Evolutionary conservation across 2,797 vertebrate genomes (phyloP), one percentile per base, ranked within the genome.

Genomic region (Petrocephalus schoutedeni): DNA sequence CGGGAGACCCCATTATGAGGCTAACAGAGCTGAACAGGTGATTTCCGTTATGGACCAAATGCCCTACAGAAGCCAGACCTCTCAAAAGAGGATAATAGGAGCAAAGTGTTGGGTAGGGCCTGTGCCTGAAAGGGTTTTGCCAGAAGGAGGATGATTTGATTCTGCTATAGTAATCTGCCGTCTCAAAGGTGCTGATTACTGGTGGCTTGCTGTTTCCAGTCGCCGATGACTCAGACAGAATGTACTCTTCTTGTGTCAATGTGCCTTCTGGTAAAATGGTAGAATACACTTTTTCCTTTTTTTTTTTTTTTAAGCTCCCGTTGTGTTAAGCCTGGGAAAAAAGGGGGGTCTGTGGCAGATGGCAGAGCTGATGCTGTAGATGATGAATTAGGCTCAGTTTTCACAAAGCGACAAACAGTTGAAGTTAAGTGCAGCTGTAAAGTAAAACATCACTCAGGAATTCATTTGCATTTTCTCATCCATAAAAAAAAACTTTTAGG

Each of bases 151-250:
- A 92, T 91, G 90, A 93, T 93, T 93, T 92, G 92, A 93, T 92
- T 94, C 91, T 88, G 88, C 92, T 87, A 89, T 90, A 91, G 91
- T 90, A 91, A 90, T 93, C 92, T 92, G 90, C 89, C 88, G 91
- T 90, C 91, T 92, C 92, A 93, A 92, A 92, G 91, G 89, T 92
- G 91, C 91, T 94, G 95, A 95, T 95, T 92, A 94, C 91, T 90
- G 89, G 90, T 86, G 88, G 85, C 88, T 89, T 19, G 89, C 89
- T 93, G 91, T 93, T 93, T 92, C 90, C 87, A 87, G 59, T 80
- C 54, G 67, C n/a, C n/a, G 12, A 74, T 86, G 88, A 86, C 53
- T 86, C 64, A 77, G 88, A 59, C 64, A 77, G 84, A 77, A 74
- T 88, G 36, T 36, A 36, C 41, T 88, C 82, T 86, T 71, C 61